Evolutionary conservation across 53 echinoderm and acorn worm genomes (phyloP), one percentile per base, ranked within the genome.

Genomic region (Patiria pectinifera): DNA sequence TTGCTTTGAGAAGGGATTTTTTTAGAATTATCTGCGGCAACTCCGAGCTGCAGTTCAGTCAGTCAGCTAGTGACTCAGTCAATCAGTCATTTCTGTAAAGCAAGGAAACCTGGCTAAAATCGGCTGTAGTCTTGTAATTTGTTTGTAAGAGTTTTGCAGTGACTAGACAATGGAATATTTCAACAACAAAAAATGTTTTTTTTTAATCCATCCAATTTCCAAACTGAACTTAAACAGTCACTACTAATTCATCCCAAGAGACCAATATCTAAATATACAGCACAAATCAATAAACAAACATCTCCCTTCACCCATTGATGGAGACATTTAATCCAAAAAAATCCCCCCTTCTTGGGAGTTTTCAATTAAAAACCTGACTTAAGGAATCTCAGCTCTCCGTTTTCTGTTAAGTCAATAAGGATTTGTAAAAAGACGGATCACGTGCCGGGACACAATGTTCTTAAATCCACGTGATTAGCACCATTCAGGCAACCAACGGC

Each of bases 401-500:
- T 85, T 85, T 66, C 85, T 69, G 84, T 66, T 62, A 4, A 18
- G 69, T 45, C 66, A 26, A 43, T 44, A 8, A 44, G 45, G 25
- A 14, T 45, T 24, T 9, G 8, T 23, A 74, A 45, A 43, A 21
- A 19, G 59, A 45, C 85, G 16, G 45, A 45, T 85, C 85, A 85
- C 85, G 85, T 85, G 85, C 69, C 85, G 4, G 19, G 6, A 46
- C 46, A 84, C 69, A 85, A 85, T 85, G 85, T 85, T 35, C 85
- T 70, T 69, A 45, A 63, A 85, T 63, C 16, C 45, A 69, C 5
- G 18, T 62, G 61, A 84, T 84, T 61, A 84, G 62, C 66, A 43
- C 62, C 84, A 66, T 85, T 85, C 45, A 69, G 6, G 35, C 3
- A 63, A 85, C 46, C 43, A 26, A 19, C 35, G 62, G 60, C 9